Percentiles rank a stretch among this genome's conserved stretches.
Evolutionary conservation across 2,888 invertebrate genomes (phyloP).

Genomic region (Cantharis lateralis): DNA sequence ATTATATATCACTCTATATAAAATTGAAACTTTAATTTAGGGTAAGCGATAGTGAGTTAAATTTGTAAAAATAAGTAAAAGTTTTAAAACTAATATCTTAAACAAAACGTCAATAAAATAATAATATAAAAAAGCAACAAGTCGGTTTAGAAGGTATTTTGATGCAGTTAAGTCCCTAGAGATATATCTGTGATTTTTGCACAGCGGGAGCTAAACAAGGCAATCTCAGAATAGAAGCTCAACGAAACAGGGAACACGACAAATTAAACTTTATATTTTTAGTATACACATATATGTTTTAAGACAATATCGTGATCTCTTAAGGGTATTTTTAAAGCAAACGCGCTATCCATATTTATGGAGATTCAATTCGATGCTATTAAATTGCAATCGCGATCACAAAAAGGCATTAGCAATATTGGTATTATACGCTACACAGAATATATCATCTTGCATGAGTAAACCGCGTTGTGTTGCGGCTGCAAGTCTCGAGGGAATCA

Average conservation of each 20-base stretch:
- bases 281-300: conserved; percentile 34
- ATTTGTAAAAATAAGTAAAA: not conserved
- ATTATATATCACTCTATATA: not conserved
- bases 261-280: conserved; percentile 40
- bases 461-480: conserved; percentile 48
- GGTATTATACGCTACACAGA: conserved; percentile 43
- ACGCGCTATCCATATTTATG: conserved; percentile 19
- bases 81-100: not conserved
- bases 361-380: conserved; percentile 41
- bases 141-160: conserved; percentile 37
- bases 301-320: not conserved
- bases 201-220: conserved; percentile 39
- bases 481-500: conserved; percentile 44
- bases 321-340: not conserved
- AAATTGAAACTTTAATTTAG: not conserved
- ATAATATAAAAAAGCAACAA: conserved; percentile 32
- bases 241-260: conserved; percentile 38
- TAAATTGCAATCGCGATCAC: conserved; percentile 37
- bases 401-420: conserved; percentile 43
- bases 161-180: conserved; percentile 31
- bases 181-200: conserved; percentile 41
- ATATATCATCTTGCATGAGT: conserved; percentile 48
- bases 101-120: conserved; percentile 6
- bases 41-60: not conserved
- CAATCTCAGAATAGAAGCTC: conserved; percentile 38